Evolutionary conservation across 2,888 invertebrate genomes (phyloP).

Genomic region (Petrolisthes manimaculis): DNA sequence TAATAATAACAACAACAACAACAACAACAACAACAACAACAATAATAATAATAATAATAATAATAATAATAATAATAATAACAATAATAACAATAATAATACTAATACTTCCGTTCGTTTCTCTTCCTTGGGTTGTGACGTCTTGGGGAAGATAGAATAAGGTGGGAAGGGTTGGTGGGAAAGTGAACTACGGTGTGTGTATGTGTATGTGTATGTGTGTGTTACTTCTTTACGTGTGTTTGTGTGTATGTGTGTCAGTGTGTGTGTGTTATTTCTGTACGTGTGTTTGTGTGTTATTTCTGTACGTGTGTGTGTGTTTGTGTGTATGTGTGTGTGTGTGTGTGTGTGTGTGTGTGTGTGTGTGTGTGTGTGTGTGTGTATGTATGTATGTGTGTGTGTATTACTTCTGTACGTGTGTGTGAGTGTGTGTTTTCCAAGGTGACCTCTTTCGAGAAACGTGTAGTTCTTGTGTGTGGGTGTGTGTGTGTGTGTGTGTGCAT

Average conservation of each 20-base stretch:
- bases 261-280: background rate
- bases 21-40: no score
- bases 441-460: no score
- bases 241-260: background rate
- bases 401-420: background rate
- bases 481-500: background rate
- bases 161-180: background rate
- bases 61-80: no score
- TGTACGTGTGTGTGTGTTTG: slow-evolving; percentile 15
- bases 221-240: background rate
- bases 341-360: slow-evolving; percentile 17
- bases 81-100: no score
- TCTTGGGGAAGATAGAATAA: background rate
- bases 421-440: background rate
- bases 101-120: no score
- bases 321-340: slow-evolving; percentile 14
- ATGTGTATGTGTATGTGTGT: background rate
- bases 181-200: background rate
- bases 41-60: no score
- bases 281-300: background rate
- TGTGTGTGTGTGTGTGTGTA: slow-evolving; percentile 13
- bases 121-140: no score
- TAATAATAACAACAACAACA: no score
- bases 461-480: background rate
- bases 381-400: slow-evolving; percentile 15